These are phyloP conservation scores for Drosophila mimetica DNA, from an alignment of 2,888 invertebrate species.

Conservation along the genomic window DNA sequence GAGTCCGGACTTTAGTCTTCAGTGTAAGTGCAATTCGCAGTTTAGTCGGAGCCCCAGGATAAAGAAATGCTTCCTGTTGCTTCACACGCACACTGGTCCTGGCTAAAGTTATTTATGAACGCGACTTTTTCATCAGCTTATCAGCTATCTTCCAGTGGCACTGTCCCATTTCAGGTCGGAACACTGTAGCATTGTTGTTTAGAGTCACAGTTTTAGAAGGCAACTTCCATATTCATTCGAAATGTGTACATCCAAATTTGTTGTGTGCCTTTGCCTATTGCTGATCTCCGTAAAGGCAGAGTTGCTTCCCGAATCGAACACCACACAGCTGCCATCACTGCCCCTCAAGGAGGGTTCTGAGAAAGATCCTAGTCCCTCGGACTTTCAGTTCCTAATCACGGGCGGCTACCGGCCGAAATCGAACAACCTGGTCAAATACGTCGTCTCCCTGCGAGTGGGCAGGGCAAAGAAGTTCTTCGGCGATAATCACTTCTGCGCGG, in stretches of 20 bases:
- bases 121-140: slow-evolving; percentile 62
- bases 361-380: slow-evolving; percentile 13
- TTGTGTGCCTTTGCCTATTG: slow-evolving; percentile 28
- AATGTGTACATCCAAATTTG: slow-evolving; percentile 58
- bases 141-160: slow-evolving; percentile 46
- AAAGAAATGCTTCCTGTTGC: slow-evolving; percentile 35
- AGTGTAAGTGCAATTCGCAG: slow-evolving; percentile 1
- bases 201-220: slow-evolving; percentile 9
- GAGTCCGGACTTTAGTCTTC: not conserved
- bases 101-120: slow-evolving; percentile 57
- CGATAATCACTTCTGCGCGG: slow-evolving; percentile 65
- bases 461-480: slow-evolving; percentile 52
- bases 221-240: not conserved
- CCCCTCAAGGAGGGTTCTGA: not conserved
- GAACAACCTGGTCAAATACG: slow-evolving; percentile 46
- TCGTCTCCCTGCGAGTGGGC: slow-evolving; percentile 46
- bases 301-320: not conserved
- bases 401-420: slow-evolving; percentile 63
- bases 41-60: not conserved
- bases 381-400: slow-evolving; percentile 58
- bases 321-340: not conserved
- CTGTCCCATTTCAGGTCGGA: not conserved
- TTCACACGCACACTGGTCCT: slow-evolving; percentile 5
- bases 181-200: not conserved
- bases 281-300: not conserved